phyloP scores from a whole-genome alignment of 2,113 vertebrate species.

The Chaetura pelagica region DNA sequence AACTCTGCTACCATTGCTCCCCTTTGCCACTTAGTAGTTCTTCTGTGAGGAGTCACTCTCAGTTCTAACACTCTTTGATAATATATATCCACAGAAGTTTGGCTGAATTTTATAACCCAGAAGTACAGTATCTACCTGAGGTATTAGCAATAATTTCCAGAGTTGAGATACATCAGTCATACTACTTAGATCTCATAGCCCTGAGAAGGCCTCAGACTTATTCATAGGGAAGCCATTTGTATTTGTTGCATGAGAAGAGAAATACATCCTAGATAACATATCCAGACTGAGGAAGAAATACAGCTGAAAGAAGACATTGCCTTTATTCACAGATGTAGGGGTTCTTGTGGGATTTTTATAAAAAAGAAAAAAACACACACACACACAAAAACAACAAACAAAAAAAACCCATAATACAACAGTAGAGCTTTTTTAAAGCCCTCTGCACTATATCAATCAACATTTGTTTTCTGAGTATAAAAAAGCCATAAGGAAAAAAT shows the following conservation, averaged over 20 bases:
- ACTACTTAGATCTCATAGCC: background rate
- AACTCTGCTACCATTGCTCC: background rate
- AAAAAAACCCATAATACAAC: background rate
- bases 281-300: background rate
- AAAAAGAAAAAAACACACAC: background rate
- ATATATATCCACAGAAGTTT: background rate
- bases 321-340: background rate
- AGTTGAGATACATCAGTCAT: background rate
- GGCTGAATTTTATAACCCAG: background rate
- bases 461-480: conserved; percentile 1
- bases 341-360: background rate
- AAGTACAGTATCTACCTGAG: background rate
- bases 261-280: background rate
- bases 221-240: background rate
- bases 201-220: background rate
- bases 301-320: background rate
- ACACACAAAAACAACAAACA: no score
- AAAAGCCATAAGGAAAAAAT: conserved; percentile 6
- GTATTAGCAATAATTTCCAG: background rate
- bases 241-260: background rate
- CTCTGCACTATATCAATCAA: background rate
- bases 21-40: background rate
- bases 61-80: background rate
- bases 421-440: background rate
- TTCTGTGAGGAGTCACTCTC: background rate